These are phyloP conservation scores for Smittia sp. DNA, from an alignment of 2,888 invertebrate genomes.

Conservation along the genomic window DNA sequence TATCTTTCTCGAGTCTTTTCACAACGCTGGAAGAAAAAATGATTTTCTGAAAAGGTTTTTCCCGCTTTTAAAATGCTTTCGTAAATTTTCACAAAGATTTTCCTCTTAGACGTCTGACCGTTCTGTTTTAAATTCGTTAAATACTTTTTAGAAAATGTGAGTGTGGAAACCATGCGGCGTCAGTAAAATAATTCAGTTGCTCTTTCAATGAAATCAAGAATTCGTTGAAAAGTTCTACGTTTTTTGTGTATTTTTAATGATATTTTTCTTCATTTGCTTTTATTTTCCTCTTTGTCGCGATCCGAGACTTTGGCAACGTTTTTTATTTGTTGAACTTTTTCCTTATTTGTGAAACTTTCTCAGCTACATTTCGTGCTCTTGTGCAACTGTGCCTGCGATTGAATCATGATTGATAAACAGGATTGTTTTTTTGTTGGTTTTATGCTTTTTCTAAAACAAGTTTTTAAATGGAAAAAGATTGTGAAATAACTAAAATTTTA, in stretches of 20 bases:
- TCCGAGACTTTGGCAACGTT: background rate
- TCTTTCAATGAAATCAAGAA: background rate
- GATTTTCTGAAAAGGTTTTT: no score
- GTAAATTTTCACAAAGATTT: no score
- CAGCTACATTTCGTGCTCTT: background rate
- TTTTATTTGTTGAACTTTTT: background rate
- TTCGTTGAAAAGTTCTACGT: slow-evolving; percentile 8
- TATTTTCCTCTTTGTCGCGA: background rate
- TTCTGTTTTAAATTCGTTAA: background rate
- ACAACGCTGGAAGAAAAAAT: no score
- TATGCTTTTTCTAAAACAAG: background rate
- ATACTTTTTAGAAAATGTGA: background rate
- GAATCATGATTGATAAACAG: background rate
- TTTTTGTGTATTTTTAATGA: background rate
- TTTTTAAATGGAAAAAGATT: background rate
- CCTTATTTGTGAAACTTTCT: no score
- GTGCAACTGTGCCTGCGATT: background rate
- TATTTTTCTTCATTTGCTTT: background rate
- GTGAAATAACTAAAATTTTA: background rate
- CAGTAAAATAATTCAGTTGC: background rate
- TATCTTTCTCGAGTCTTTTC: no score
- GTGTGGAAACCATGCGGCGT: background rate
- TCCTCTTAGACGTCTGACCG: no score
- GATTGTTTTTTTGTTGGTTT: background rate
- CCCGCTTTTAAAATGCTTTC: no score